Percentiles rank a stretch among this genome's conserved stretches.
Evolutionary conservation across 2,113 vertebrate genomes (phyloP).

Genomic region (Arizona elegans): DNA sequence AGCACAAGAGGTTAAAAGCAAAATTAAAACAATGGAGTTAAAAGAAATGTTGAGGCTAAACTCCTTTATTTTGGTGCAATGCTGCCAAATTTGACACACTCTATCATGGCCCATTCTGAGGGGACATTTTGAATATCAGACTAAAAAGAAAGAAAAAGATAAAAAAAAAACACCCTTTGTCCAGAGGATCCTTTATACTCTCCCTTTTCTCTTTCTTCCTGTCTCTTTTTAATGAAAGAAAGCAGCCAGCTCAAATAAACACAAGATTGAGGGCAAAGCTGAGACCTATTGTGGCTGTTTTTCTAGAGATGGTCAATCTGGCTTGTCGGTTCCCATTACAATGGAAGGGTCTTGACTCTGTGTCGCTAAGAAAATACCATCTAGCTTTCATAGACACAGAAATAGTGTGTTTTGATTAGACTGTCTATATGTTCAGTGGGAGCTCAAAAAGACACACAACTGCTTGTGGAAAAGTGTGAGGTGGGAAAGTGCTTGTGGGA

Average conservation of each 20-base stretch:
- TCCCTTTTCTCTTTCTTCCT: neutral
- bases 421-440: neutral
- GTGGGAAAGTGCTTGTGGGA: too few species aligned
- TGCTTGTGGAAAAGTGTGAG: neutral
- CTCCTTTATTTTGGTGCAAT: neutral
- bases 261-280: neutral
- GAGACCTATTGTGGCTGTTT: neutral
- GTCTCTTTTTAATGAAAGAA: neutral
- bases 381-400: neutral
- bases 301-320: neutral
- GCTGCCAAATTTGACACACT: neutral
- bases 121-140: neutral
- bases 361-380: neutral
- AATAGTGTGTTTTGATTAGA: neutral
- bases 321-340: neutral
- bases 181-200: neutral
- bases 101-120: neutral
- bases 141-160: neutral
- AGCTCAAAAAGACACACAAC: neutral
- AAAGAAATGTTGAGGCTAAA: neutral
- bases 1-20: neutral
- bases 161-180: accelerated
- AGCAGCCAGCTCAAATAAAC: neutral
- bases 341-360: neutral
- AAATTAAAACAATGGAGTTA: neutral